A percentile compares a stretch with the other conserved stretches of the same genome.
These are phyloP conservation scores for Rhadinocentrus ornatus DNA, from an alignment of 2,797 vertebrate species.

Conservation along the genomic window DNA sequence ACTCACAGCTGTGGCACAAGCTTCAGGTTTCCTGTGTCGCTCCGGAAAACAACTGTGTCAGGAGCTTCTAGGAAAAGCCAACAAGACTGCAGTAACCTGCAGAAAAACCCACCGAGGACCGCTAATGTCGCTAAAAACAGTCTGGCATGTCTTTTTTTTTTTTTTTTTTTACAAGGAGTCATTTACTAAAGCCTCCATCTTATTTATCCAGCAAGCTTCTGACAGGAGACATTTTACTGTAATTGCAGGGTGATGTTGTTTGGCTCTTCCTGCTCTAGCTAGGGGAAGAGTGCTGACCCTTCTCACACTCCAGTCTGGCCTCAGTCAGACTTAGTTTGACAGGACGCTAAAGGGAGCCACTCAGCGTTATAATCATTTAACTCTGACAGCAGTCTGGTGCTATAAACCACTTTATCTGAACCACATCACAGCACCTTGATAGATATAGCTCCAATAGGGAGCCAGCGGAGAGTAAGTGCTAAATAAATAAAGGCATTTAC, in stretches of 20 bases:
- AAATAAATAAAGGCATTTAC: neutral
- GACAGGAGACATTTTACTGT: constrained; percentile 59
- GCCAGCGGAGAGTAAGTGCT: neutral
- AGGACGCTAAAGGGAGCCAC: constrained; percentile 36
- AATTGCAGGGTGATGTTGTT: constrained; percentile 64
- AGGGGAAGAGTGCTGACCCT: constrained; percentile 49
- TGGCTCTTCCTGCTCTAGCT: constrained; percentile 65
- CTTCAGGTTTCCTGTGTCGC: constrained; percentile 77
- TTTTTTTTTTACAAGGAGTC: constrained; percentile 20
- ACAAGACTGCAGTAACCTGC: constrained; percentile 34
- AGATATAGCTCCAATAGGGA: neutral
- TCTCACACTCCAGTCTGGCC: constrained; percentile 48
- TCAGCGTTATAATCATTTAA: constrained; percentile 23
- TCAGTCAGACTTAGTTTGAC: constrained; percentile 48
- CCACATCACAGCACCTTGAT: neutral
- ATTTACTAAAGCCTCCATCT: constrained; percentile 41
- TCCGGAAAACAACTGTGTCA: constrained; percentile 75
- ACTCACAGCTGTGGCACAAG: constrained; percentile 79
- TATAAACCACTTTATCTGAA: neutral
- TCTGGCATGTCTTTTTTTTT: constrained; percentile 21
- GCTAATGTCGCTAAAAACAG: neutral
- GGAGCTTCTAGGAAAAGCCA: constrained; percentile 76
- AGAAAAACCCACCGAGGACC: neutral
- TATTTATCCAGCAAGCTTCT: constrained; percentile 57
- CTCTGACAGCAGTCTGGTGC: neutral